Base-by-base conservation (phyloP, 2,797 vertebrate genomes). In the Apodemus agrarius region DNA sequence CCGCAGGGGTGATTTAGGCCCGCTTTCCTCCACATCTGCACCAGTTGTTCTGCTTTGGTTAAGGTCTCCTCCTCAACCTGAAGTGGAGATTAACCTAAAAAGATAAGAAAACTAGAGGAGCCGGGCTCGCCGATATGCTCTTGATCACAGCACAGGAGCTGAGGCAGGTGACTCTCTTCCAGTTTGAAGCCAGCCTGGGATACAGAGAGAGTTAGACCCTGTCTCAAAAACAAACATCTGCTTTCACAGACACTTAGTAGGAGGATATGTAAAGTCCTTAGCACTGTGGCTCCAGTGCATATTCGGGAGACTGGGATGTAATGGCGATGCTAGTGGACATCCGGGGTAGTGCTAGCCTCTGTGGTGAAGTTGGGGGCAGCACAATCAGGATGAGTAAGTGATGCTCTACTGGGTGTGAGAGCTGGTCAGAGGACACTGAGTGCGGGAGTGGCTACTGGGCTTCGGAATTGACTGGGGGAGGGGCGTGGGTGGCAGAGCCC, bases 191-290 rank as follows among this genome's bases (percentile, higher is more conserved):
- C 40, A 13, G 16, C 10, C 82, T 34, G 59, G 82, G 16, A 26
- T 65, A 46, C 40, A 43, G 6, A 63, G 81, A 43, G 29, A 43
- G 57, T 11, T 61, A 43, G 57, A 17, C 57, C 80, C 37, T 21
- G 40, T 22, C 43, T 43, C 63, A 22, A n/a, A 82, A 49, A 49
- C 83, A 67, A 67, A 49, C 43, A 67, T 19, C 37, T 17, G 2
- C 61, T 43, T 67, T 31, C 19, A 67, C 10, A 9, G 63, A 4
- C 46, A 34, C 26, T 63, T 49, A 40, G 61, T 31, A 34, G 90
- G 89, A 93, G 93, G 72, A 34, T n/a, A 26, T 1, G 1, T 57
- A 69, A 96, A 61, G 52, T 43, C n/a, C 54, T 93, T 75, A 96
- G 61, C 11, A 8, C 17, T 26, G 40, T 86, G 74, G 4, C 46